phyloP scores from a whole-genome alignment of 2,113 vertebrate species.

The Hepsetus odoe region DNA sequence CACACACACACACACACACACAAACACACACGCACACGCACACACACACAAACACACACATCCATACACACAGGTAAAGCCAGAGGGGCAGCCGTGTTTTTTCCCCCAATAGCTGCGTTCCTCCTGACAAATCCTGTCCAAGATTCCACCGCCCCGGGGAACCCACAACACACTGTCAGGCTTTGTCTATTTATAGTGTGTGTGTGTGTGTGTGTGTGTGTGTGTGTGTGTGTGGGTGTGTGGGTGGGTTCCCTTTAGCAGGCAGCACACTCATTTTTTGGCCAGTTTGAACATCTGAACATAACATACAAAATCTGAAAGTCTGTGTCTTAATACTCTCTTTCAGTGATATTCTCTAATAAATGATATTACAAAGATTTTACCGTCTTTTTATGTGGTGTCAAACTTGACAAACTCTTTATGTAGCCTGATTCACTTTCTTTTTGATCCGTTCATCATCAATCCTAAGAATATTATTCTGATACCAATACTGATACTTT shows the following conservation, averaged over 20 bases:
- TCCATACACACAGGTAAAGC: constrained; percentile 3
- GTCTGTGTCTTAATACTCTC: too few species aligned
- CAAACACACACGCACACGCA: not conserved
- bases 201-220: constrained; percentile 31
- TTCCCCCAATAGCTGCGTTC: constrained; percentile 4
- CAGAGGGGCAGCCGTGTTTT: not conserved
- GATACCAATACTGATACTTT: too few species aligned
- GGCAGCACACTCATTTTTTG: constrained; percentile 21
- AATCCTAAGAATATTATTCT: too few species aligned
- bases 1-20: constrained; percentile 8
- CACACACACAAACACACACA: constrained; percentile 7
- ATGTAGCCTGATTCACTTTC: too few species aligned
- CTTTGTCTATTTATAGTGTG: constrained; percentile 38
- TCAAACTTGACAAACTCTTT: too few species aligned
- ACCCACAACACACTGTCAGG: constrained; percentile 41
- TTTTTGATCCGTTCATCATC: too few species aligned
- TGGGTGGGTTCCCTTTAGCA: constrained; percentile 1
- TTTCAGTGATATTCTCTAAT: too few species aligned
- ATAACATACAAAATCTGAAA: too few species aligned
- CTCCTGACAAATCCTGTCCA: constrained; percentile 37
- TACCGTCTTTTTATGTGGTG: too few species aligned
- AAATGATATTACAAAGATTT: too few species aligned
- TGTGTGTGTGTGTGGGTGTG: constrained; percentile 21
- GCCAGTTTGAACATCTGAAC: too few species aligned
- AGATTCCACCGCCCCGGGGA: constrained; percentile 47